Conservation (phyloP, 2,113 vertebrate genomes). For the Himantopus leucocephalus region DNA sequence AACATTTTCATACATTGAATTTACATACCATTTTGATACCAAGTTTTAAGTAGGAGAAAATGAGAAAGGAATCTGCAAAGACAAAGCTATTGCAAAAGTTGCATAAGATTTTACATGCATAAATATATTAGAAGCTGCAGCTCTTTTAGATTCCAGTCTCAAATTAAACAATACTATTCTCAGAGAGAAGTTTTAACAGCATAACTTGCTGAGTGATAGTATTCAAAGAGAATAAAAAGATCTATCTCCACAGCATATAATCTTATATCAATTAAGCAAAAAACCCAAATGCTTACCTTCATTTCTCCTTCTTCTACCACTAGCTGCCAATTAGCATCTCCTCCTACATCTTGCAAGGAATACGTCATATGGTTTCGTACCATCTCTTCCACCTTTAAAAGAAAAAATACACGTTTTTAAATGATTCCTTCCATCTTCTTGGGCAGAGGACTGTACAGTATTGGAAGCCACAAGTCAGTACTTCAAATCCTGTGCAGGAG, state of each 20-base stretch:
- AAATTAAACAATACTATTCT: not conserved
- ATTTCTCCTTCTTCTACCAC: conserved; percentile 97
- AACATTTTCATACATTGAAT: not conserved
- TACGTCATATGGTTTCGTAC: conserved; percentile 94
- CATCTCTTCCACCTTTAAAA: conserved; percentile 13
- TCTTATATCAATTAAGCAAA: not conserved
- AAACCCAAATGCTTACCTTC: conserved; percentile 80
- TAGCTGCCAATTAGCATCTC: conserved; percentile 96
- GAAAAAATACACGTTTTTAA: not conserved
- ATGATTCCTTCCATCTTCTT: not conserved
- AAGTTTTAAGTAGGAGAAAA: not conserved
- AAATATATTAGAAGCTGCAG: not conserved
- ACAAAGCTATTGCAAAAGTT: not conserved
- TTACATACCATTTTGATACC: not conserved
- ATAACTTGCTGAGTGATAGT: not conserved
- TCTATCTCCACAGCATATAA: not conserved
- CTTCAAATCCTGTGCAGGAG: not conserved
- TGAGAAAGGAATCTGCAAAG: not conserved
- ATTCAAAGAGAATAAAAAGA: not conserved
- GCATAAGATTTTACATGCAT: not conserved
- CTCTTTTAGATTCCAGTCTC: not conserved
- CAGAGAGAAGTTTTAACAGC: not conserved
- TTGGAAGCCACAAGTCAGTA: not conserved
- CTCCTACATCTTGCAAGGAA: conserved; percentile 92
- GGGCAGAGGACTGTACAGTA: not conserved